phyloP scores from a whole-genome alignment of 2,113 vertebrate genomes.

The Proteles cristata region DNA sequence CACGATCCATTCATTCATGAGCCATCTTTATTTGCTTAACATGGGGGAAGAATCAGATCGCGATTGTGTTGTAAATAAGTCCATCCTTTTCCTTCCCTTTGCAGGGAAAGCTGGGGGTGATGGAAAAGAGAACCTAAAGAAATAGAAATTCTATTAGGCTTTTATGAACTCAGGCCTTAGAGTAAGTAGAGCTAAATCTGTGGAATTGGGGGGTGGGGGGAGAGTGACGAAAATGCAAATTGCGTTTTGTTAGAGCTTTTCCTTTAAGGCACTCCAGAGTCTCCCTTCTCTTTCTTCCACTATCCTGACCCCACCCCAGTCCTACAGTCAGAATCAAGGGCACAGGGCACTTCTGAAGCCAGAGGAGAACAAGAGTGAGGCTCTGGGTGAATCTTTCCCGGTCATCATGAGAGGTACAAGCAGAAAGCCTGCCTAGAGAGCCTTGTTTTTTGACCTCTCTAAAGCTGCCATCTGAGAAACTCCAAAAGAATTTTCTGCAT shows the following conservation, averaged over 20 bases:
- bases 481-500: slow-evolving; percentile 43
- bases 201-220: rapidly evolving
- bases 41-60: slow-evolving; percentile 20
- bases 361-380: neutral
- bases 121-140: neutral
- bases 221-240: neutral
- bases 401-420: neutral
- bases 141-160: slow-evolving; percentile 12
- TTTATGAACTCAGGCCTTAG: slow-evolving; percentile 16
- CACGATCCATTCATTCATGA: neutral
- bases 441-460: slow-evolving; percentile 67
- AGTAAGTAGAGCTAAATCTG: neutral
- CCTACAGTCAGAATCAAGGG: neutral
- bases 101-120: neutral
- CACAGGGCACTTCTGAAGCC: neutral
- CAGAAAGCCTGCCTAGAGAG: too few species aligned
- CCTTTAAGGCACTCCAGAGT: neutral
- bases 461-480: slow-evolving; percentile 76
- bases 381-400: neutral
- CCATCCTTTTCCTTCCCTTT: neutral
- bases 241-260: neutral
- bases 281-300: neutral
- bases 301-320: neutral
- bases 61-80: slow-evolving; percentile 49
- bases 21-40: slow-evolving; percentile 53